phyloP scores from a whole-genome alignment of 2,888 invertebrate species.

The Teinopalpus imperialis region DNA sequence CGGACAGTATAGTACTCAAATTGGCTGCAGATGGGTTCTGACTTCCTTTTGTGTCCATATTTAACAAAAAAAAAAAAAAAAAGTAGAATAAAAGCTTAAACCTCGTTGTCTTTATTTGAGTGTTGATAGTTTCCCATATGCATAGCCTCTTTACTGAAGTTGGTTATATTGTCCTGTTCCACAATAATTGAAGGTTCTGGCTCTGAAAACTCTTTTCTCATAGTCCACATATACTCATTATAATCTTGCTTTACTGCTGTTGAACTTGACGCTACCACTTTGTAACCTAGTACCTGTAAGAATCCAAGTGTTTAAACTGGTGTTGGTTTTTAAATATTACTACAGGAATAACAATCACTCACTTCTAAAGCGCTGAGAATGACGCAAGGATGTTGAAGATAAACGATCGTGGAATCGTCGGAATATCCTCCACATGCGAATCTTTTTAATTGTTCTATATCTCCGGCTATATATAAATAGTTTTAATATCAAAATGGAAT shows the following conservation, averaged over 20 bases:
- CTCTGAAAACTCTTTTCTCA: slow-evolving; percentile 93
- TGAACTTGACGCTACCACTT: slow-evolving; percentile 93
- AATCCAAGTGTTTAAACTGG: background rate
- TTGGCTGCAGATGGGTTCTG: slow-evolving; percentile 52
- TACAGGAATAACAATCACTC: slow-evolving; percentile 33
- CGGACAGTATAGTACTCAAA: slow-evolving; percentile 50
- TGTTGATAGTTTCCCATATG: slow-evolving; percentile 67
- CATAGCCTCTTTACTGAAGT: slow-evolving; percentile 83
- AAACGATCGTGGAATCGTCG: slow-evolving; percentile 92
- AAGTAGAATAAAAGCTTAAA: slow-evolving; percentile 45
- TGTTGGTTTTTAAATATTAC: background rate
- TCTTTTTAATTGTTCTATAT: slow-evolving; percentile 91
- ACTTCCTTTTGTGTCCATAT: slow-evolving; percentile 67
- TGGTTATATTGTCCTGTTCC: slow-evolving; percentile 83
- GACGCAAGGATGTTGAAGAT: slow-evolving; percentile 93
- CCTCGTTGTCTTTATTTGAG: slow-evolving; percentile 70
- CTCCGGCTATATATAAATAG: slow-evolving; percentile 80
- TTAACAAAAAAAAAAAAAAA: slow-evolving; percentile 31
- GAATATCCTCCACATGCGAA: slow-evolving; percentile 92
- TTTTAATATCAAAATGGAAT: slow-evolving; percentile 8
- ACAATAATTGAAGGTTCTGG: slow-evolving; percentile 87
- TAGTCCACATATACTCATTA: slow-evolving; percentile 96
- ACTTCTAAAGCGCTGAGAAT: slow-evolving; percentile 92
- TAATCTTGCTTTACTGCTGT: slow-evolving; percentile 93
- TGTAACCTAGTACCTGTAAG: slow-evolving; percentile 89